Base-by-base conservation (phyloP, 2,888 invertebrate genomes). In the Vanessa cardui region DNA sequence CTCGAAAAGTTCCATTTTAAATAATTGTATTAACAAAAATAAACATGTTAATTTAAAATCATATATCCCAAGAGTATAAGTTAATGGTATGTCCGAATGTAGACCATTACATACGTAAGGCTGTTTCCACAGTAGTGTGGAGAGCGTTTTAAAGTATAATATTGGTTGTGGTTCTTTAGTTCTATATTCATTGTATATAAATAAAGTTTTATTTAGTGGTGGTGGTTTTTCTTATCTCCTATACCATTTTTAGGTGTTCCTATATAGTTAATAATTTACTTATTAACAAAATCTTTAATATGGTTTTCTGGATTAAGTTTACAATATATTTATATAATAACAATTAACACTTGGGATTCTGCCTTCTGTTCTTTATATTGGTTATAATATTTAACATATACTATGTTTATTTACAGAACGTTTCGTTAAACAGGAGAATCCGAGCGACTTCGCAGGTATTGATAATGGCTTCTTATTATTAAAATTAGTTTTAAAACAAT, bases 371-470 rank as follows among this genome's bases (percentile, higher is more conserved):
- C 5, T 12, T 18, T 50, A 2, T 50, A 12, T 12, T 7, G 54
- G 7, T 31, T 31, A 31, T 6, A 8, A 8, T 16, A n/a, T 52
- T 16, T 5, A 15, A 9, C 3, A 26, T 15, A 16, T 52, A 15
- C 1, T 12, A 26, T 16, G 39, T 56, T 39, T 74, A 68, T n/a
- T 76, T 73, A 33, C 86, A 89, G 89, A 83, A 82, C 60, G 26
- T 74, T 20, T 76, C 83, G 0, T 58, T 82, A 12, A 72, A 77
- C 12, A 84, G 87, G 70, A 85, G 80, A 76, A 73, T 75, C 9
- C 83, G 89, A 54, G 83, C 83, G 18, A 77, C 71, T 12, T 52
- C 75, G 62, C 83, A 81, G 88, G 88, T 87, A 85, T 83, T 74
- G 20, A 72, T 58, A 66, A 47, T 33, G 56, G 39, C 56, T 16